Evolutionary conservation across 1,140 invertebrate species (phyloP).

Genomic region (Drosophila melanica): DNA sequence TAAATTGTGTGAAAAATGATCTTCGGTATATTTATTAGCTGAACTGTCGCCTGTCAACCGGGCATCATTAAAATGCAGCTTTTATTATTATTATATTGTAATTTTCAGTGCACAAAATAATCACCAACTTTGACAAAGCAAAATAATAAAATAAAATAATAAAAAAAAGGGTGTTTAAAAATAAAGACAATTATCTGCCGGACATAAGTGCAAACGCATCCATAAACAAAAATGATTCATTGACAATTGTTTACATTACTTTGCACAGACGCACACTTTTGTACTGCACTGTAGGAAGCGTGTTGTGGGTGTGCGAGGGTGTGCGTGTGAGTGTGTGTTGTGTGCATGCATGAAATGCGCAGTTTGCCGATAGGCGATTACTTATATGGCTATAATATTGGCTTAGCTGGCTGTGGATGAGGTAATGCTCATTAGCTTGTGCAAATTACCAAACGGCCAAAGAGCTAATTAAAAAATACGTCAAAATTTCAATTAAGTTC

Average conservation of each 20-base stretch:
- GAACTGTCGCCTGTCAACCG: slow-evolving; percentile 8
- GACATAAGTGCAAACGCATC: slow-evolving; percentile 51
- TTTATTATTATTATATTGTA: slow-evolving; percentile 10
- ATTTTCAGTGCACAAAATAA: slow-evolving; percentile 27
- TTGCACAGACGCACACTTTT: slow-evolving; percentile 37
- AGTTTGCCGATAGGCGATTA: slow-evolving; percentile 30
- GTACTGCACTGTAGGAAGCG: slow-evolving; percentile 51
- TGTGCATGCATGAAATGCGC: slow-evolving; percentile 57
- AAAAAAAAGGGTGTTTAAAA: slow-evolving; percentile 23
- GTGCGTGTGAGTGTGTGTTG: slow-evolving; percentile 43
- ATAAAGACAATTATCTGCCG: slow-evolving; percentile 55
- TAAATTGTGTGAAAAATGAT: slow-evolving; percentile 34
- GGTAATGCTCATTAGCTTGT: slow-evolving; percentile 66
- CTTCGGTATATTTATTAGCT: slow-evolving; percentile 26
- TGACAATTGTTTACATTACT: slow-evolving; percentile 50
- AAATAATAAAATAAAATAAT: slow-evolving; percentile 1
- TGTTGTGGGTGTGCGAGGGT: neutral
- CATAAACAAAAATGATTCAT: slow-evolving; percentile 64
- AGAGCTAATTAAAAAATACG: slow-evolving; percentile 19
- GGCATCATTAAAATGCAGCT: slow-evolving; percentile 17
- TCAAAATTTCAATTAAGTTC: neutral
- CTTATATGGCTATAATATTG: slow-evolving; percentile 28
- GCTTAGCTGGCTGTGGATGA: slow-evolving; percentile 44
- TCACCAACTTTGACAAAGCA: slow-evolving; percentile 36
- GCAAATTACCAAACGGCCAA: slow-evolving; percentile 24